Evolutionary conservation across 2,113 vertebrate species (phyloP).

Genomic region (Syrmaticus mikado): DNA sequence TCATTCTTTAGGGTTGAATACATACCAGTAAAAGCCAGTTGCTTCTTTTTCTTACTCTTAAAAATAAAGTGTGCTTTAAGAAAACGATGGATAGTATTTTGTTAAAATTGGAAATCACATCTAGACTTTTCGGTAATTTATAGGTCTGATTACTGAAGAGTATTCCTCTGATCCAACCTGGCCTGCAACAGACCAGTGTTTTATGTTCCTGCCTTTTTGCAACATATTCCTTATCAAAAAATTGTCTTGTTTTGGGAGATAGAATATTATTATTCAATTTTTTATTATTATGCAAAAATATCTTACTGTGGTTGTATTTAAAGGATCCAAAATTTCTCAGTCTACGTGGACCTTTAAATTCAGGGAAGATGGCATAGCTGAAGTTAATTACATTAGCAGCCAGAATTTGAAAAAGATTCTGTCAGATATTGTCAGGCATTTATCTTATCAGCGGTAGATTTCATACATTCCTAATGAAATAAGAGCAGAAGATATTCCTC

Average conservation of each 20-base stretch:
- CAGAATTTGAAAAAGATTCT: not conserved
- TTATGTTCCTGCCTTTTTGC: not conserved
- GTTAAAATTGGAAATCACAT: not conserved
- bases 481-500: not conserved
- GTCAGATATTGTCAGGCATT: not conserved
- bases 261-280: not conserved
- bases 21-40: not conserved
- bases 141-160: not conserved
- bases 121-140: not conserved
- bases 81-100: not conserved
- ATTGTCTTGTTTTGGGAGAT: not conserved
- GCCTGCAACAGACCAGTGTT: not conserved
- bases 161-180: not conserved
- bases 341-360: not conserved
- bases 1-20: constrained; percentile 25
- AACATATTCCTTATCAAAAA: not conserved
- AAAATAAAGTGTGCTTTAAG: not conserved
- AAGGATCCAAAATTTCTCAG: not conserved
- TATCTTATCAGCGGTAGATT: not conserved
- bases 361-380: not conserved
- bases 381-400: not conserved
- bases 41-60: not conserved
- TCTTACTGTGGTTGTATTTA: not conserved
- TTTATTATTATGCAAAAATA: not conserved
- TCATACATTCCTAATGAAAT: not conserved